phyloP scores from a whole-genome alignment of 1,140 invertebrate species.

The Sitophilus oryzae region DNA sequence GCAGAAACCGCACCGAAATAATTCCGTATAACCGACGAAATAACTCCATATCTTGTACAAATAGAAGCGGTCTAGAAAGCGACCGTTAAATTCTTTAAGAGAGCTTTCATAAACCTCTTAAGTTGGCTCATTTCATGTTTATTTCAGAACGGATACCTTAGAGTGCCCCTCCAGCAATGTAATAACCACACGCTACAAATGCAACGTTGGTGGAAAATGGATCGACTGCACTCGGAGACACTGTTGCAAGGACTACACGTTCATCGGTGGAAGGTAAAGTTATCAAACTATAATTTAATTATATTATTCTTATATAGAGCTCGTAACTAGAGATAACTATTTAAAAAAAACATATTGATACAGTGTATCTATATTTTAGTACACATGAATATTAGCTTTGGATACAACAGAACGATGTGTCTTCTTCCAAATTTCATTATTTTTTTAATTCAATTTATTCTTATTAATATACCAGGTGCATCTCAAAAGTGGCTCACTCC shows the following conservation, averaged over 20 bases:
- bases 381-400: background rate
- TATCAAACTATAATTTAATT: background rate
- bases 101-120: background rate
- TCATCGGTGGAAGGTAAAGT: constrained; percentile 46
- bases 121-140: constrained; percentile 2
- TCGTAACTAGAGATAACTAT: background rate
- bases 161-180: constrained; percentile 50
- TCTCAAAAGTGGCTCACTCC: too few species aligned
- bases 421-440: background rate
- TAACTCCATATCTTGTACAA: background rate
- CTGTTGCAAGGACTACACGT: constrained; percentile 52
- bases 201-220: constrained; percentile 48
- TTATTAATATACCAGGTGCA: too few species aligned
- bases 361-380: too few species aligned
- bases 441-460: too few species aligned
- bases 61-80: background rate
- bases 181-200: constrained; percentile 51
- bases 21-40: too few species aligned
- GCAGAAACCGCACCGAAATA: too few species aligned
- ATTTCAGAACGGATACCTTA: constrained; percentile 45
- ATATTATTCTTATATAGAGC: background rate
- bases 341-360: too few species aligned
- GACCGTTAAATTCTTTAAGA: background rate
- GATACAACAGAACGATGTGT: background rate
- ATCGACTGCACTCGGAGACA: constrained; percentile 49